Base-by-base conservation (phyloP, 2,113 vertebrate species). In the Tonatia bakeri region DNA sequence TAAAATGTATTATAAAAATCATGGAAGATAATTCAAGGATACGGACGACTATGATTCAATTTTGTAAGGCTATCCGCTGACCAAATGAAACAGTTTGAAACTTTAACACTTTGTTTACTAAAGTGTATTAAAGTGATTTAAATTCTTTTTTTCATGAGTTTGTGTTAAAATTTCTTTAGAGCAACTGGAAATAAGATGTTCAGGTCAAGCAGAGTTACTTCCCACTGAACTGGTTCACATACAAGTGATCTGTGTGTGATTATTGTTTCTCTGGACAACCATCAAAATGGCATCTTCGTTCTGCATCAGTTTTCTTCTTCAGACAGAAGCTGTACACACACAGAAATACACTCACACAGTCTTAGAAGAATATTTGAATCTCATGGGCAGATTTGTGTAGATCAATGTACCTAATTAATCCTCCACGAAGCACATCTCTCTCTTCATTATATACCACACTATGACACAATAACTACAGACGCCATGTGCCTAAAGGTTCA, bases 91-190 rank as follows among this genome's bases (percentile, higher is more conserved):
- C 22, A 61, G n/a, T 31, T 59, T 92, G 54, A 93, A 65, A 87
- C 90, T 87, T 72, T 73, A 83, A 90, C 11, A 24, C 45, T 90
- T 76, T 52, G 76, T 22, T 81, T 93, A 89, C 33, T n/a, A 4
- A 94, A 84, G 33, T 26, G 45, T 73, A 93, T 36, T 72, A 80
- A 84, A 72, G 22, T 86, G 17, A 11, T 67, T 45, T 61, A 75
- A 76, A 50, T 54, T 76, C 72, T 85, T 90, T 59, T 26, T 87
- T 90, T 75, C 40, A 61, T 0, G 1, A 22, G 94, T 40, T 91
- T 92, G n/a, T 33, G 24, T 84, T 87, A 86, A 87, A 77, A 72
- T 12, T 72, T 80, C 43, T 84, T 83, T 90, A 85, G 96, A 92
- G 61, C 38, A 69, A 79, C 1, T 83, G 10, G 43, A 94, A 93